Percentiles rank a stretch among this genome's conserved stretches.
These are phyloP conservation scores for Micropoecilia bifurca DNA, from an alignment of 2,797 vertebrate genomes.

Conservation along the genomic window DNA sequence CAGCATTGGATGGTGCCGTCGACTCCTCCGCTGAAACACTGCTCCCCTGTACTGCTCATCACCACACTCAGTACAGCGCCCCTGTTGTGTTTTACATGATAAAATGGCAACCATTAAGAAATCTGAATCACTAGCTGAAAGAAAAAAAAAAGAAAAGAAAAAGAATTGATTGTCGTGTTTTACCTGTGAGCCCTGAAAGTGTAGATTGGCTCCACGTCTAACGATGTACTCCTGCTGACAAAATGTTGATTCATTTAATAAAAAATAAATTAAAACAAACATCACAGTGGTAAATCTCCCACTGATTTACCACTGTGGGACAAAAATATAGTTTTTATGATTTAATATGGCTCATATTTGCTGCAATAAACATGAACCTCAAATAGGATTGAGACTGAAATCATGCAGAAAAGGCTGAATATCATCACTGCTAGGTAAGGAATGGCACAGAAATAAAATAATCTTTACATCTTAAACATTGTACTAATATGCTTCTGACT, in stretches of 20 bases:
- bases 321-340: background rate
- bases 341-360: background rate
- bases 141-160: background rate
- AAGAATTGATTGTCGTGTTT: constrained; percentile 11
- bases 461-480: background rate
- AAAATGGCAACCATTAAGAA: background rate
- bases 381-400: background rate
- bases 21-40: constrained; percentile 95
- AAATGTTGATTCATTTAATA: constrained; percentile 1
- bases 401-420: background rate
- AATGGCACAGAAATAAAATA: background rate
- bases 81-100: constrained; percentile 69
- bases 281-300: background rate
- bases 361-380: background rate
- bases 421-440: no score
- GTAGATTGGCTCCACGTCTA: constrained; percentile 98
- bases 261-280: background rate
- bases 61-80: constrained; percentile 96
- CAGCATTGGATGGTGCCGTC: constrained; percentile 97
- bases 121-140: background rate
- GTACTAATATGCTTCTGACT: background rate
- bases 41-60: constrained; percentile 95
- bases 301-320: background rate
- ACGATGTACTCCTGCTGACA: constrained; percentile 89
- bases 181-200: constrained; percentile 98